Percentiles rank a stretch among this genome's conserved stretches.
These are phyloP conservation scores for Parasteatoda lunata DNA, from an alignment of 2,888 invertebrate species.

Conservation along the genomic window DNA sequence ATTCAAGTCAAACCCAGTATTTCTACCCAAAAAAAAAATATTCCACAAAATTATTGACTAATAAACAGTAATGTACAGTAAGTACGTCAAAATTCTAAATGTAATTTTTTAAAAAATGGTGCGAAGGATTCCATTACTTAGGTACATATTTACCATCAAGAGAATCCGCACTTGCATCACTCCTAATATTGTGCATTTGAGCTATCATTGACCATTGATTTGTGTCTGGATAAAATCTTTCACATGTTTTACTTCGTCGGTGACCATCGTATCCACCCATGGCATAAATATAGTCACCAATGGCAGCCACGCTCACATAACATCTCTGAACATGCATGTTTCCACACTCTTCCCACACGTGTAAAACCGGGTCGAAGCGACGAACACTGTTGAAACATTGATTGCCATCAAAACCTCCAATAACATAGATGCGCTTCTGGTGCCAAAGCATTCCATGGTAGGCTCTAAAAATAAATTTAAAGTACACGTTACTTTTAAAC, in stretches of 20 bases:
- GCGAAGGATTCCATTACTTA: not conserved
- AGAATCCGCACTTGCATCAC: constrained; percentile 85
- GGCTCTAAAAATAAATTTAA: constrained; percentile 76
- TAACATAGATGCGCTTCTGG: constrained; percentile 74
- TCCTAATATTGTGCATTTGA: constrained; percentile 80
- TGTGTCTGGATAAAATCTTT: constrained; percentile 72
- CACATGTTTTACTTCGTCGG: constrained; percentile 73
- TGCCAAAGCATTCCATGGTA: constrained; percentile 82
- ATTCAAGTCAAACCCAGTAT: too few species aligned
- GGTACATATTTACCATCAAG: constrained; percentile 76
- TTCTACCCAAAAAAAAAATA: too few species aligned
- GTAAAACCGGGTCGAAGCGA: constrained; percentile 73
- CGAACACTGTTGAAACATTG: constrained; percentile 75
- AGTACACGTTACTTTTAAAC: not conserved
- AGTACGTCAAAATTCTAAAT: too few species aligned
- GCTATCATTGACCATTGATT: constrained; percentile 75
- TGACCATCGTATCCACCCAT: constrained; percentile 75
- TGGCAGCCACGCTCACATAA: constrained; percentile 80
- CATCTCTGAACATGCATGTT: constrained; percentile 76
- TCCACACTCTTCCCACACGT: constrained; percentile 75
- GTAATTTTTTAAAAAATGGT: too few species aligned
- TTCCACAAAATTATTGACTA: too few species aligned
- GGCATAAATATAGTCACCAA: constrained; percentile 74
- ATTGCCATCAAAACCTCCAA: constrained; percentile 76
- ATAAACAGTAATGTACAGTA: too few species aligned